Percentiles rank a stretch among this genome's conserved stretches.
These are phyloP conservation scores for Pentalonia nigronervosa DNA, from an alignment of 1,140 invertebrate genomes.

Conservation along the genomic window DNA sequence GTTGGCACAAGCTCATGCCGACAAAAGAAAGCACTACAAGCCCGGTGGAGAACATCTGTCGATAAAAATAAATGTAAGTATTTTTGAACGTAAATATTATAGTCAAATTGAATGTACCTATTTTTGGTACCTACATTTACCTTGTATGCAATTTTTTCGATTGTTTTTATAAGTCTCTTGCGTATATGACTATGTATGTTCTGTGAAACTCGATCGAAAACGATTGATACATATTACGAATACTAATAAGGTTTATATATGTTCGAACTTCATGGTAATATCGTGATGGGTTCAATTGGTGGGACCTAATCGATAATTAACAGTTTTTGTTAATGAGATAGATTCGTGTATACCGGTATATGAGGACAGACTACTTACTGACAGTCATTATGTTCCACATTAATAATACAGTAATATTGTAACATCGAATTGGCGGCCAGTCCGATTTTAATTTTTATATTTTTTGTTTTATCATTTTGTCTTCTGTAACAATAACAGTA, in stretches of 20 bases:
- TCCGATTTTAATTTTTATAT: background rate
- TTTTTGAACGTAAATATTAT: background rate
- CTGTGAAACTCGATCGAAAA: background rate
- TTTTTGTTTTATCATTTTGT: background rate
- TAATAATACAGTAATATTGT: background rate
- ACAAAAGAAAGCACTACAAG: background rate
- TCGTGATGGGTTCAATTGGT: background rate
- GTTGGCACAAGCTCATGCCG: constrained; percentile 20
- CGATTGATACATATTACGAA: background rate
- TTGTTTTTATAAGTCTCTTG: background rate
- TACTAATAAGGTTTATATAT: background rate
- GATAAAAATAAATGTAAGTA: background rate
- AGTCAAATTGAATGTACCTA: background rate
- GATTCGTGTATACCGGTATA: background rate
- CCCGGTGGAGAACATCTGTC: background rate
- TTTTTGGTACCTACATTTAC: background rate
- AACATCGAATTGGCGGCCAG: background rate
- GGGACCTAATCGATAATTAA: background rate
- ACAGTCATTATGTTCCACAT: background rate
- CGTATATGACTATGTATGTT: background rate
- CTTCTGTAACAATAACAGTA: background rate
- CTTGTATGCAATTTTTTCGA: background rate
- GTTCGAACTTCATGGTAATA: background rate
- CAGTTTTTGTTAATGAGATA: background rate
- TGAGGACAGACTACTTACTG: background rate